A percentile compares a stretch with the other conserved stretches of the same genome.
phyloP scores from a whole-genome alignment of 2,113 vertebrate genomes.

The Cavia porcellus region DNA sequence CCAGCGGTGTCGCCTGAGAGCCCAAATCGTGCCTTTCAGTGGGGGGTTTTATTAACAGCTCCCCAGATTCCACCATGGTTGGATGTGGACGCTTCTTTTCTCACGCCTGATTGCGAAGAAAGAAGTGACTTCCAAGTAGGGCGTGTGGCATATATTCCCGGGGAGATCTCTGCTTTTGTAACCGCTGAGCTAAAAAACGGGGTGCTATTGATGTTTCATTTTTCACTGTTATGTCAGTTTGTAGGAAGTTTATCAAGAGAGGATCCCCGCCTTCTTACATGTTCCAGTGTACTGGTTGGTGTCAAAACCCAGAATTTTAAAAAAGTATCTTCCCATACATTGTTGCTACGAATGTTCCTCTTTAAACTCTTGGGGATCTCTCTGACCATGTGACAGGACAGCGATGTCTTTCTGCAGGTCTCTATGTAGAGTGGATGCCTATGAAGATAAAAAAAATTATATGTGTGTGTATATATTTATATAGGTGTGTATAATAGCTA shows the following conservation, averaged over 20 bases:
- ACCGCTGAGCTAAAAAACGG: slow-evolving; percentile 52
- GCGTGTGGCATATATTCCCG: slow-evolving; percentile 18
- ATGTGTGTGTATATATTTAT: not conserved
- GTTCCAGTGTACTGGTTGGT: not conserved
- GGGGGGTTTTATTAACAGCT: not conserved
- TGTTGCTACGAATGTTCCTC: slow-evolving; percentile 64
- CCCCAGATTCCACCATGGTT: slow-evolving; percentile 51
- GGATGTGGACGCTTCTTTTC: slow-evolving; percentile 68
- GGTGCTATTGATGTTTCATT: slow-evolving; percentile 8
- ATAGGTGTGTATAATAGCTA: not conserved
- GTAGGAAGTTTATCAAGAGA: slow-evolving; percentile 32
- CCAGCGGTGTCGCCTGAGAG: not conserved
- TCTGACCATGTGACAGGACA: slow-evolving; percentile 47
- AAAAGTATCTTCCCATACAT: not conserved
- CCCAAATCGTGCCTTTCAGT: slow-evolving; percentile 29
- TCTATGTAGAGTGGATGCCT: not conserved
- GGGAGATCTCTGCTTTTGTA: slow-evolving; percentile 74
- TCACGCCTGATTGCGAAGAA: slow-evolving; percentile 71
- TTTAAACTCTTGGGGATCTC: slow-evolving; percentile 73
- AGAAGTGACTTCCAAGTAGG: slow-evolving; percentile 65
- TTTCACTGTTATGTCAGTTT: slow-evolving; percentile 44
- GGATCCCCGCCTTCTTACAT: not conserved
- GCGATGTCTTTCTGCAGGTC: slow-evolving; percentile 63
- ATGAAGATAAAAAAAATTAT: not conserved
- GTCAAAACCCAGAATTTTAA: slow-evolving; percentile 56